Evolutionary conservation across 2,113 vertebrate genomes (phyloP), one percentile per base, ranked within the genome.

Genomic region (Ovis canadensis): DNA sequence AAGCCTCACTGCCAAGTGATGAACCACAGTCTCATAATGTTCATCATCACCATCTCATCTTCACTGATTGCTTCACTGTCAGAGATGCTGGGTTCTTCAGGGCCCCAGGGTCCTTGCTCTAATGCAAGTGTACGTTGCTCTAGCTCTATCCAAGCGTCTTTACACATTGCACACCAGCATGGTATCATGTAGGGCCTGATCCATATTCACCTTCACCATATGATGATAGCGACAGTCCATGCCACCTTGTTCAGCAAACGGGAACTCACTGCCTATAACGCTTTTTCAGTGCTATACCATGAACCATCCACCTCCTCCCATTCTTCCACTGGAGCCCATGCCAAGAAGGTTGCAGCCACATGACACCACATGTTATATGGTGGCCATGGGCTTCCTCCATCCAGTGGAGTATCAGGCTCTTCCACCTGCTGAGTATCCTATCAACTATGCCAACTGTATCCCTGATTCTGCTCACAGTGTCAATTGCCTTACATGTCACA

Each of bases 221-320:
- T 0, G 4, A n/a, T n/a, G 62, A 67, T 19, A 67, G 16, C 0
- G 7, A n/a, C 16, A 9, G 33, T n/a, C 16, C 62, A n/a, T 9
- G 16, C 16, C 62, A n/a, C 16, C 33, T 67, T n/a, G 7, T n/a
- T 67, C 62, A 67, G 33, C 16, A 67, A 67, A 10, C 10, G 7
- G 33, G 33, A 67, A n/a, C 33, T 67, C 62, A n/a, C 62, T 67
- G 33, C 31, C 33, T 67, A 2, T 67, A 67, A 67, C 0, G 2
- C 62, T 67, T n/a, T 67, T n/a, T 67, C 62, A 67, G 10, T 19
- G 16, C 62, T 67, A n/a, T n/a, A 67, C 62, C 33, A 10, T n/a
- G 62, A n/a, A n/a, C 16, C 16, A n/a, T 67, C 7, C 62, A 10
- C 8, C 3, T n/a, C 16, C 16, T 67, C 16, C 16, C 62, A n/a